A percentile compares a stretch with the other conserved stretches of the same genome.
Evolutionary conservation across 2,113 vertebrate genomes (phyloP).

Genomic region (Prunella fulvescens): DNA sequence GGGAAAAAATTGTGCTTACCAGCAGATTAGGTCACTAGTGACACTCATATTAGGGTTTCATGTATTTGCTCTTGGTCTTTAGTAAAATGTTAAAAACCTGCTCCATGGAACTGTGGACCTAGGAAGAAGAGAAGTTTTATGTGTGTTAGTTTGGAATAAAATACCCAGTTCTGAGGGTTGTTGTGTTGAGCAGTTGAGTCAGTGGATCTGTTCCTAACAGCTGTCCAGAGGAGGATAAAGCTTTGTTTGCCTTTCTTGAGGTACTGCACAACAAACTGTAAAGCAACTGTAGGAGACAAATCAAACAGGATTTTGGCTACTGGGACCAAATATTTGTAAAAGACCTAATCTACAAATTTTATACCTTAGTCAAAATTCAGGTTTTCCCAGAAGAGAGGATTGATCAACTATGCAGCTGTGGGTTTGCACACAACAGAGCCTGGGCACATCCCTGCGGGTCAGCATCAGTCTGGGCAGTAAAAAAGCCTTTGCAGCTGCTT

Average conservation of each 20-base stretch:
- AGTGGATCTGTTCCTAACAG: background rate
- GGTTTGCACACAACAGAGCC: background rate
- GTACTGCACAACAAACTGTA: background rate
- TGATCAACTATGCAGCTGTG: background rate
- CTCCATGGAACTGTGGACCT: background rate
- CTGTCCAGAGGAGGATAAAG: background rate
- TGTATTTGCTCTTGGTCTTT: background rate
- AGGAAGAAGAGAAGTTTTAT: background rate
- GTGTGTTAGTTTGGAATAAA: background rate
- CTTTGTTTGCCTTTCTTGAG: background rate
- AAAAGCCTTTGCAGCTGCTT: background rate
- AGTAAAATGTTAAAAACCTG: background rate
- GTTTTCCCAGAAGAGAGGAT: background rate
- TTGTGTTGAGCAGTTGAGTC: background rate
- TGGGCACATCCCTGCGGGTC: background rate
- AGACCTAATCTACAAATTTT: background rate
- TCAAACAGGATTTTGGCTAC: background rate
- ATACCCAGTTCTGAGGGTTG: accelerated
- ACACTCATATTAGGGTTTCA: background rate
- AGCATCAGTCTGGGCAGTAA: background rate
- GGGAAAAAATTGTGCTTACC: background rate
- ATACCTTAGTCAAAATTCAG: background rate
- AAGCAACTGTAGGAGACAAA: background rate
- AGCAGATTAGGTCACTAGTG: background rate
- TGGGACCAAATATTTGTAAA: background rate